Evolutionary conservation across 2,797 vertebrate species (phyloP), one percentile per base, ranked within the genome.

Genomic region (Meda fulgida): DNA sequence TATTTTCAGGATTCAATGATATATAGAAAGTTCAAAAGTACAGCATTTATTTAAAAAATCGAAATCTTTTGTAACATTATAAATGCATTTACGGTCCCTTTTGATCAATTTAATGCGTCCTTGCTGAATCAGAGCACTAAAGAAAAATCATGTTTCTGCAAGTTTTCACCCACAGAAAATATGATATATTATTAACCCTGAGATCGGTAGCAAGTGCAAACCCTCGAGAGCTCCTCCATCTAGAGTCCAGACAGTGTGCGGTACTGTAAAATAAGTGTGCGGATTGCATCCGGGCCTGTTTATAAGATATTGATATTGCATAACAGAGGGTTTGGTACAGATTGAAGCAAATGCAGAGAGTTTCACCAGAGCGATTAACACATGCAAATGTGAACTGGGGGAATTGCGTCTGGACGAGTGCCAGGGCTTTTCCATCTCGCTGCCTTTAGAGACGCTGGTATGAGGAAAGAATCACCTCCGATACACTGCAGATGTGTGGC

Each of bases 401-500:
- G 46, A 43, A 16, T 48, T 48, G 46, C 18, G 46, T 16, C 46
- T 48, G 46, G 14, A 16, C 14, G 46, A 48, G 46, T 2, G 16
- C 46, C 46, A 48, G 46, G 58, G 65, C 36, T 66, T 83, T 86
- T 85, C 77, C 51, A 6, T 53, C 63, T 81, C 84, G 6, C 14
- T 7, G 58, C n/a, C 58, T 58, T 55, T 23, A 55, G 53, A 55
- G 53, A 55, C 23, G n/a, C 58, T 80, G 79, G 46, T 78, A 53
- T 79, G 69, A 34, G 67, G 51, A 78, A 63, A 36, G 43, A 65
- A 58, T 79, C 29, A 65, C 23, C 43, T 31, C 46, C 38, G 76
- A 66, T 73, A 38, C 21, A 23, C 21, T 79, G 70, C 84, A 71
- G 70, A 85, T 84, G 67, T 69, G 80, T 75, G 71, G 34, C 81